Evolutionary conservation across 2,888 invertebrate genomes (phyloP).

Genomic region (Drosophila ustulata): DNA sequence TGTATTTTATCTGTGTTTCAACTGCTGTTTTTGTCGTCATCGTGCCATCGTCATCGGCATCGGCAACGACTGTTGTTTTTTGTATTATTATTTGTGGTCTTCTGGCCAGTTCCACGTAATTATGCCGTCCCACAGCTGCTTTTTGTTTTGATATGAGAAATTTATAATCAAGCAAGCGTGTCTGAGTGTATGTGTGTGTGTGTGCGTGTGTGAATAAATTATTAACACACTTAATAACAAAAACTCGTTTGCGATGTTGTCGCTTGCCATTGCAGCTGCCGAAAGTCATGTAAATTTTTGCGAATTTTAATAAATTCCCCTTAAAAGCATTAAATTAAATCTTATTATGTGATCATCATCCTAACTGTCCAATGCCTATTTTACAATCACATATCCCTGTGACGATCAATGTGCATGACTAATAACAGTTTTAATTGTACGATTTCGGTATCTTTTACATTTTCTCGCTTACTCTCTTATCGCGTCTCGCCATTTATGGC

Average conservation of each 20-base stretch:
- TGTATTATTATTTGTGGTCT: constrained; percentile 7
- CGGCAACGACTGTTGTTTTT: constrained; percentile 35
- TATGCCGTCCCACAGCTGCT: constrained; percentile 65
- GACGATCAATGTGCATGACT: constrained; percentile 46
- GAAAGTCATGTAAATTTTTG: constrained; percentile 39
- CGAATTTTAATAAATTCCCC: constrained; percentile 35
- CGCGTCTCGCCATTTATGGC: constrained; percentile 33
- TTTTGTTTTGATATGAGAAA: constrained; percentile 73
- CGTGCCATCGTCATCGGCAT: constrained; percentile 51
- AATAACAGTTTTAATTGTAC: constrained; percentile 49
- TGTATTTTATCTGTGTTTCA: constrained; percentile 51
- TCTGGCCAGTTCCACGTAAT: constrained; percentile 47
- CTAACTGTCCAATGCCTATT: constrained; percentile 2
- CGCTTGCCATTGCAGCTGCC: neutral
- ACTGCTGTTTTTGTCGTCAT: constrained; percentile 44
- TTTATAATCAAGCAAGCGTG: constrained; percentile 53
- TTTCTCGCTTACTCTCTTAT: constrained; percentile 33
- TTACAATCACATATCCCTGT: constrained; percentile 9
- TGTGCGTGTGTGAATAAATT: constrained; percentile 35
- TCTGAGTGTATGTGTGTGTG: constrained; percentile 4
- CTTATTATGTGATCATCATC: constrained; percentile 43
- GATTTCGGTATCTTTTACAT: constrained; percentile 29
- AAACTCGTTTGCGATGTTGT: constrained; percentile 46
- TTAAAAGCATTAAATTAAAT: constrained; percentile 18
- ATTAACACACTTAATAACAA: constrained; percentile 44